Conservation (phyloP, 2,888 invertebrate species). For the Macrosiphum euphorbiae region DNA sequence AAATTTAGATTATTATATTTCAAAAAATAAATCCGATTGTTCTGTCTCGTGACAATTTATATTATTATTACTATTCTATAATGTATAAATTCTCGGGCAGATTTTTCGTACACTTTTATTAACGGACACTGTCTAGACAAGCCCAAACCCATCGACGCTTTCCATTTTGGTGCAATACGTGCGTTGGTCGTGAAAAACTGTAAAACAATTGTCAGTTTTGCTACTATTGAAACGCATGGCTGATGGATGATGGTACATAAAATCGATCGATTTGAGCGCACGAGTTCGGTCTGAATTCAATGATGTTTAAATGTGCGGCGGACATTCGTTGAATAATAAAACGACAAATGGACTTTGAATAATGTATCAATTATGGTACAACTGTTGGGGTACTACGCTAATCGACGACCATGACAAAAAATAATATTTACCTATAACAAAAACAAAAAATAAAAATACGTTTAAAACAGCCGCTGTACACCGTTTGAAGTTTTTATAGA, state of each 20-base stretch:
- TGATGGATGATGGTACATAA: neutral
- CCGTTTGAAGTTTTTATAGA: neutral
- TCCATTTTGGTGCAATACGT: neutral
- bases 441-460: neutral
- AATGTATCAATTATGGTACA: slow-evolving; percentile 6
- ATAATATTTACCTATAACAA: neutral
- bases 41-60: neutral
- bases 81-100: neutral
- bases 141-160: neutral
- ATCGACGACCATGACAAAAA: neutral
- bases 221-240: neutral
- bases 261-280: neutral
- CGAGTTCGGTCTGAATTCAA: neutral
- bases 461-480: neutral
- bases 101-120: neutral
- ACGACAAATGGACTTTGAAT: neutral
- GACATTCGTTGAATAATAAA: slow-evolving; percentile 18
- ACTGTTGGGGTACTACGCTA: neutral
- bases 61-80: neutral
- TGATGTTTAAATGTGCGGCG: neutral
- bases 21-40: neutral
- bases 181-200: neutral
- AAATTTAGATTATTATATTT: neutral
- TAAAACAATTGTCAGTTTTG: neutral
- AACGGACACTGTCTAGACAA: neutral